Percentiles rank a stretch among this genome's conserved stretches.
phyloP scores from a whole-genome alignment of 2,888 invertebrate genomes.

The Agonopterix alstromeriana region DNA sequence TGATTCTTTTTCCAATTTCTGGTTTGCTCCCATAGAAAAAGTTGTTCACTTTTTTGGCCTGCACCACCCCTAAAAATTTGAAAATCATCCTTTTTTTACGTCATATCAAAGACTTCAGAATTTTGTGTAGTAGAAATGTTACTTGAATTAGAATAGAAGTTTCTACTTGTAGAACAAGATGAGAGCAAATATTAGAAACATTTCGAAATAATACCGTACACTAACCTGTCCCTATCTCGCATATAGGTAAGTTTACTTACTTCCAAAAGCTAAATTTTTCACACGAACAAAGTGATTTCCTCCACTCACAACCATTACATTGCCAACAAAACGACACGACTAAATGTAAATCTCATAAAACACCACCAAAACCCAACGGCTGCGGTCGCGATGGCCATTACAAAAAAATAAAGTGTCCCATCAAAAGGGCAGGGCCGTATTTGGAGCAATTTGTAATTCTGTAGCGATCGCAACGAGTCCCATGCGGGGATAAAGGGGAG shows the following conservation, averaged over 20 bases:
- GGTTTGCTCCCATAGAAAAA: too few species aligned
- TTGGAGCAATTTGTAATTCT: constrained; percentile 55
- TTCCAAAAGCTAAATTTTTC: constrained; percentile 32
- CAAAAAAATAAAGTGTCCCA: constrained; percentile 67
- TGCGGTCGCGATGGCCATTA: constrained; percentile 47
- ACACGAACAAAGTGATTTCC: constrained; percentile 34
- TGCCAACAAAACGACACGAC: constrained; percentile 59
- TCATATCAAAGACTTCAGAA: neutral
- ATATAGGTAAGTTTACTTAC: too few species aligned
- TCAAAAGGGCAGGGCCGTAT: constrained; percentile 54
- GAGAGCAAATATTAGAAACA: neutral
- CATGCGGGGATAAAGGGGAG: constrained; percentile 23
- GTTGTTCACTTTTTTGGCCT: too few species aligned
- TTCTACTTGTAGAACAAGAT: neutral
- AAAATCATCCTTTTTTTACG: too few species aligned
- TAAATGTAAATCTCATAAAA: constrained; percentile 59
- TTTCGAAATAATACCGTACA: too few species aligned
- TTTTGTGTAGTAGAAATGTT: neutral
- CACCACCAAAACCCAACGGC: constrained; percentile 27
- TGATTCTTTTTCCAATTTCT: too few species aligned
- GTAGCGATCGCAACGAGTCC: constrained; percentile 51
- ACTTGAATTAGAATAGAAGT: neutral
- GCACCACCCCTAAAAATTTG: too few species aligned
- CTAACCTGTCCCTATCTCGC: too few species aligned
- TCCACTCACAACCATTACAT: constrained; percentile 30